Percentiles rank a stretch among this genome's conserved stretches.
Evolutionary conservation across 2,113 vertebrate species (phyloP).

Genomic region (Dissostichus mawsoni): DNA sequence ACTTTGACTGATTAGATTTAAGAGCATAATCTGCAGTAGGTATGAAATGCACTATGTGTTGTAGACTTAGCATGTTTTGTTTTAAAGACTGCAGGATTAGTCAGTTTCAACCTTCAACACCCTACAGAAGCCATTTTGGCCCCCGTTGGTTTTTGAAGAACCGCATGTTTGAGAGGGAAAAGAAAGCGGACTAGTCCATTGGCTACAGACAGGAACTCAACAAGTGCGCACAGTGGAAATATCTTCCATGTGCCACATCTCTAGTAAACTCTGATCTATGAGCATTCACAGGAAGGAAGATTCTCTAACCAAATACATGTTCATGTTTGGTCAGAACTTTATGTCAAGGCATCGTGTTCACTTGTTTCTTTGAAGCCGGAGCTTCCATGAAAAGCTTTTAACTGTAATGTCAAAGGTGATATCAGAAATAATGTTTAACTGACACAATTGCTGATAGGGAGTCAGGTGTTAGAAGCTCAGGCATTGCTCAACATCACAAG

Average conservation of each 20-base stretch:
- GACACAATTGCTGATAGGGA: slow-evolving; percentile 3
- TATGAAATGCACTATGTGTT: background rate
- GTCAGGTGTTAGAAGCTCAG: background rate
- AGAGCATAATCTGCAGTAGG: background rate
- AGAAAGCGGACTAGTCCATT: slow-evolving; percentile 45
- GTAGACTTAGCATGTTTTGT: background rate
- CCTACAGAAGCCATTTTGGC: no score
- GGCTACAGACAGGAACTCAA: slow-evolving; percentile 35
- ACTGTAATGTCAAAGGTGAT: slow-evolving; percentile 11
- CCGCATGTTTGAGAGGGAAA: no score
- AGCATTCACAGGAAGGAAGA: background rate
- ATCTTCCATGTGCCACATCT: slow-evolving; percentile 12
- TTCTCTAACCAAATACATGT: background rate
- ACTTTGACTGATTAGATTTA: background rate
- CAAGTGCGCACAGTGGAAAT: background rate
- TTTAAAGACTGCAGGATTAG: background rate
- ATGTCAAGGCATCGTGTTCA: background rate
- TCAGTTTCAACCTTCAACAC: background rate
- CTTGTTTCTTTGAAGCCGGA: background rate
- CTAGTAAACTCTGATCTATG: background rate
- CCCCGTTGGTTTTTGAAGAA: no score
- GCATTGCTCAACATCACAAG: slow-evolving; percentile 7
- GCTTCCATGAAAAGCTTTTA: background rate
- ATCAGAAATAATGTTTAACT: background rate
- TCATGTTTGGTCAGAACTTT: background rate